Evolutionary conservation across 1,140 invertebrate genomes (phyloP), one percentile per base, ranked within the genome.

Genomic region (Drosophila bifasciata): DNA sequence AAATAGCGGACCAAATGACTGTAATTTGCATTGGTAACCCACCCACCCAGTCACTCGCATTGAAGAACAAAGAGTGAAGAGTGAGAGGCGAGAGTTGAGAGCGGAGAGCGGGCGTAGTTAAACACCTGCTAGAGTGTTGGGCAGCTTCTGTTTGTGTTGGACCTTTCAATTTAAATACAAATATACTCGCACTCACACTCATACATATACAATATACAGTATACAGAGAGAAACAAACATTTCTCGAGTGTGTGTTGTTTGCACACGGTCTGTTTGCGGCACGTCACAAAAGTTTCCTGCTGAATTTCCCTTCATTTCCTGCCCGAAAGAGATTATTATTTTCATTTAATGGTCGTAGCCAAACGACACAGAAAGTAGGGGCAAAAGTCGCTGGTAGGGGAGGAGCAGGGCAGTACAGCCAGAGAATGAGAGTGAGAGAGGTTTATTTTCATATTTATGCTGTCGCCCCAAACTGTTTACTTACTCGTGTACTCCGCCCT

Each of bases 221-320:
- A 19, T 11, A 19, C 6, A 6, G 16, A 36, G 39, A 19, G 43
- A 39, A 17, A 23, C 40, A 25, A 21, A 19, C 28, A 40, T 23
- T 39, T n/a, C 1, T 23, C 36, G 41, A 43, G 50, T 64, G 64
- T 61, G 58, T 21, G 19, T 21, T 84, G 67, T 79, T 84, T 76
- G 73, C 60, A 67, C 53, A 67, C 49, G 60, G 58, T 70, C 61
- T 86, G 81, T 86, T 86, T 86, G 81, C 70, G 51, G 83, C 81
- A 85, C 81, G 81, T 86, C 81, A 88, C 69, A 88, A 81, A 88
- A 81, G 83, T 68, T 86, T 86, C 81, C 81, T 88, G 81, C 78
- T 86, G 74, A 86, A 86, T 86, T 86, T 86, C 83, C 81, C 81
- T 86, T 86, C 77, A 86, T 86, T 86, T 86, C 81, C 81, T 77